Evolutionary conservation across 2,888 invertebrate species (phyloP), one percentile per base, ranked within the genome.

Genomic region (Choreutis nemorana): DNA sequence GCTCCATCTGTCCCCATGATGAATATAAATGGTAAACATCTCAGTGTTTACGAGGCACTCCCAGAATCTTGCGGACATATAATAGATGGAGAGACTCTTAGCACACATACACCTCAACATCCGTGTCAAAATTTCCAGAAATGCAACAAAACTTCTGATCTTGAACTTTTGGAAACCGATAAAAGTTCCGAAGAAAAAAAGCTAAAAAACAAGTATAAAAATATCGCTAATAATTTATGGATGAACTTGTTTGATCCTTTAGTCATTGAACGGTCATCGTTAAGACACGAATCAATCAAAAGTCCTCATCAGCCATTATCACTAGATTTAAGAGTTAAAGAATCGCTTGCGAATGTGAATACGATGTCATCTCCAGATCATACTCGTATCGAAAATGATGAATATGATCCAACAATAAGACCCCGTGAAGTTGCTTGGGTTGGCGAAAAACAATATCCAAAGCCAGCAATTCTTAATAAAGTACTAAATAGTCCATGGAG

Each of bases 401-500:
- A 26, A 3, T 6, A 30, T 21, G 20, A 31, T 12, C 10, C 11
- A 15, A 16, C 11, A 16, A 7, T 8, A 28, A 12, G 20, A 25
- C 8, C 13, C 3, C 9, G 16, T 18, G 13, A 13, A 26, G 6
- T n/a, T 26, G 8, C 26, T 15, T 11, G 13, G 13, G 21, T 20
- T 28, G 12, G 26, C 26, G 23, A 14, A 4, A 7, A 32, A 33
- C 29, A 29, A 29, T 30, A 16, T n/a, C 23, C 37, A 35, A 55
- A 44, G 42, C 57, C 46, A 32, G 59, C 62, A 12, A 66, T 81
- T 37, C 65, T 70, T 28, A 83, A 83, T 46, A 66, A 78, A 43
- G 81, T 83, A 10, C 45, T 81, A 41, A 79, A 81, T n/a, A 81
- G 71, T 46, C 84, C 84, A 7, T 84, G 84, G 84, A 65, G 63